Evolutionary conservation across 2,888 invertebrate species (phyloP).

Genomic region (Tortricodes alternella): DNA sequence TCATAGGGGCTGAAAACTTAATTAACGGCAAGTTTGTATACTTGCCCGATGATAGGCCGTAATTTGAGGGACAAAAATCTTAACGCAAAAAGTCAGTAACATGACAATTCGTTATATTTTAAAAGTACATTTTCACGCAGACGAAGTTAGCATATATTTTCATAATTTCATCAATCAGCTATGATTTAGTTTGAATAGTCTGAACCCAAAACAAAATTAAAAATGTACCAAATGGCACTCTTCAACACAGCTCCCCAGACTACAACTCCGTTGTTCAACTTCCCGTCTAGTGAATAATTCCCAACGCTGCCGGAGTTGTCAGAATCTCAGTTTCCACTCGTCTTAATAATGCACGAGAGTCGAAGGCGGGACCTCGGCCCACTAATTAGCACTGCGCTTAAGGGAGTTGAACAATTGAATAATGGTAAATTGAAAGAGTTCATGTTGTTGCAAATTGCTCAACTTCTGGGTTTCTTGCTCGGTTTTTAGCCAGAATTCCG

Average conservation of each 20-base stretch:
- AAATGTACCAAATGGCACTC: slow-evolving; percentile 3
- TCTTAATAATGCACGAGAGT: slow-evolving; percentile 12
- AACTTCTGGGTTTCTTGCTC: too few relatives aligned
- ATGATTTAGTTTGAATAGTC: too few relatives aligned
- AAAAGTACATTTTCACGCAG: too few relatives aligned
- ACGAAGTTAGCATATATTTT: too few relatives aligned
- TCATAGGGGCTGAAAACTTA: too few relatives aligned
- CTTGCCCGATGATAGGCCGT: too few relatives aligned
- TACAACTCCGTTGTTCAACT: slow-evolving; percentile 8
- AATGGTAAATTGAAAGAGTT: background rate
- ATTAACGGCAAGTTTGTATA: too few relatives aligned
- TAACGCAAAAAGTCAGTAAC: too few relatives aligned
- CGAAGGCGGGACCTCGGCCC: background rate
- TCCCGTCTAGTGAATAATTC: slow-evolving; percentile 7
- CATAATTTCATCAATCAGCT: too few relatives aligned
- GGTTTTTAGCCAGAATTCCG: too few relatives aligned
- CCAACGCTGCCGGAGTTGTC: slow-evolving; percentile 1
- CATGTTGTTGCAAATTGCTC: background rate
- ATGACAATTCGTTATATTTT: too few relatives aligned
- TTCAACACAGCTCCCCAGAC: slow-evolving; percentile 7
- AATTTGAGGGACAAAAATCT: too few relatives aligned
- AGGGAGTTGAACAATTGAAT: background rate
- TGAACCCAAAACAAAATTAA: slow-evolving; percentile 3
- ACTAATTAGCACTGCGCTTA: background rate
- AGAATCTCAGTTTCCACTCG: slow-evolving; percentile 23